These are phyloP conservation scores for Pogonus chalceus DNA, from an alignment of 1,140 invertebrate genomes.

Conservation along the genomic window DNA sequence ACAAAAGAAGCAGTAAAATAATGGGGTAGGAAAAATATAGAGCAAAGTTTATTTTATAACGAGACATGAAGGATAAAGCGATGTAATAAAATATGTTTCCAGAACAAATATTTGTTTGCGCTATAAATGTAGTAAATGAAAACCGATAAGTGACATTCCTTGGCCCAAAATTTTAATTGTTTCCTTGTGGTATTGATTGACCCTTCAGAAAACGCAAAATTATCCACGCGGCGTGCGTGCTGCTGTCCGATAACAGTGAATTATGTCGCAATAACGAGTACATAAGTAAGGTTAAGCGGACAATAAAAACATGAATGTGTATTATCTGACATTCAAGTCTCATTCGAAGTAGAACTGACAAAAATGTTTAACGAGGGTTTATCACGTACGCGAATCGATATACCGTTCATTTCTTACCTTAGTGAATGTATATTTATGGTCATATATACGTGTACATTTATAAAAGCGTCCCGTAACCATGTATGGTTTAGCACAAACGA, in stretches of 20 bases:
- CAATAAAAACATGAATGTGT: conserved; percentile 1
- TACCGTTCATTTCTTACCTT: neutral
- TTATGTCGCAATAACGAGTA: conserved; percentile 1
- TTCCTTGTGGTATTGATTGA: neutral
- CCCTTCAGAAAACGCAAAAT: neutral
- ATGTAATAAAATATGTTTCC: too few relatives aligned
- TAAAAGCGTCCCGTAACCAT: too few relatives aligned
- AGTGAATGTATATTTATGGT: too few relatives aligned
- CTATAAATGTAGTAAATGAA: neutral
- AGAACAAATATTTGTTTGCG: too few relatives aligned
- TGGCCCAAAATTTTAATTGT: neutral
- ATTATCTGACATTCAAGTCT: neutral
- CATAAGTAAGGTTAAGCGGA: neutral
- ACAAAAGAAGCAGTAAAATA: too few relatives aligned
- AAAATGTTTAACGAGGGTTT: neutral
- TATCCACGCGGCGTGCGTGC: neutral
- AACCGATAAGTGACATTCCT: neutral
- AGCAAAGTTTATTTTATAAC: too few relatives aligned
- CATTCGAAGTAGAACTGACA: neutral
- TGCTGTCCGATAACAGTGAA: neutral
- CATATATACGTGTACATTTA: too few relatives aligned
- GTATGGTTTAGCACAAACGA: neutral
- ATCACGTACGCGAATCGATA: neutral
- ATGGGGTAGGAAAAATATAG: too few relatives aligned
- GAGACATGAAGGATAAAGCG: too few relatives aligned